Base-by-base conservation (phyloP, 2,797 vertebrate genomes). In the Strix occidentalis region DNA sequence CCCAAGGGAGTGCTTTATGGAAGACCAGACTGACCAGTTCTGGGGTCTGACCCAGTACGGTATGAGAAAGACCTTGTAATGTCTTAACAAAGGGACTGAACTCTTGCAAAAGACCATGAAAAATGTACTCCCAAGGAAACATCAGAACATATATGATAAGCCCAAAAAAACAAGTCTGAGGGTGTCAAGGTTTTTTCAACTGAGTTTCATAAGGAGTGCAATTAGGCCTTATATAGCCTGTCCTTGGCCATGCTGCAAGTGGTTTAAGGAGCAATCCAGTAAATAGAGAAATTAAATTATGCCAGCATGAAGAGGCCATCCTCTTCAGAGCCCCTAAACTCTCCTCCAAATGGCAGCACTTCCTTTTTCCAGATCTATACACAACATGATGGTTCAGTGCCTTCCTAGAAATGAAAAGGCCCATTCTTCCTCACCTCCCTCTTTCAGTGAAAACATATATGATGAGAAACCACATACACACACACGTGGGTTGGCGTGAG, bases 351-450 rank as follows among this genome's bases (percentile, higher is more conserved):
- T 31, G 24, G 56, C 33, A 90, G 11, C 17, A 26, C 65, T 95
- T 96, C 88, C 41, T 87, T 93, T 95, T 95, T 87, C 65, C 78
- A 80, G 54, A 65, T 39, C 74, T 45, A 29, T 64, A 57, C 39
- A 29, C 53, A 83, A 63, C 72, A 87, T 20, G 26, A 75, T 31
- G 29, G 51, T 74, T 77, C 68, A 45, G 70, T 51, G 46, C 54
- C 71, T 89, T 89, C 86, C 91, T 94, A 64, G 86, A 94, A 95
- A 92, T 83, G 79, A 93, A 90, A 95, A 89, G 66, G 35, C 46
- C 33, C 20, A 29, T 96, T 94, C 75, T 92, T 57, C 79, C 74
- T 84, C 45, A 39, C 79, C 51, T 95, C 87, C 65, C 71, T 85
- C 77, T 83, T 94, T 91, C 69, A 63, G 43, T 82, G 60, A 75